These are phyloP conservation scores for Streptopelia turtur DNA, from an alignment of 2,797 vertebrate species.

Conservation along the genomic window DNA sequence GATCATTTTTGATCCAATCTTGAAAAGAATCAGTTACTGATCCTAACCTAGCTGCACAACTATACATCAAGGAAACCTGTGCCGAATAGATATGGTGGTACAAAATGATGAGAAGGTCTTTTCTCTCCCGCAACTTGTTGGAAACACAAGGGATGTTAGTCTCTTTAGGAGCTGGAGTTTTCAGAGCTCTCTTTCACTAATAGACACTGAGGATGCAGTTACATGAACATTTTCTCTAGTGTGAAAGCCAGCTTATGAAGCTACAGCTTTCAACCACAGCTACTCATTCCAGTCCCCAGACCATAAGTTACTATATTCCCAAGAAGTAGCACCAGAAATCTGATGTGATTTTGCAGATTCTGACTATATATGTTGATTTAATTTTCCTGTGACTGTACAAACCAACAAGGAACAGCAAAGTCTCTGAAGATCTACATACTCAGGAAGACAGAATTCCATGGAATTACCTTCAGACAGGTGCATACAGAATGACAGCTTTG, in stretches of 20 bases:
- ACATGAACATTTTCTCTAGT: neutral
- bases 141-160: fast-evolving
- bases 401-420: neutral
- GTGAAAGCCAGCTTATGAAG: neutral
- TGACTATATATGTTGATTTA: neutral
- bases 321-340: neutral
- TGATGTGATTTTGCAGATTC: neutral
- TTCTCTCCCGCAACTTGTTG: neutral
- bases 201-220: neutral
- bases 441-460: neutral
- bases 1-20: neutral
- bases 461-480: neutral
- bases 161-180: neutral
- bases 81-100: neutral
- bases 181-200: neutral
- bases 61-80: neutral
- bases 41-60: neutral
- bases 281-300: neutral
- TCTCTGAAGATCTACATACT: neutral
- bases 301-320: neutral
- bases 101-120: neutral
- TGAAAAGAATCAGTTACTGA: neutral
- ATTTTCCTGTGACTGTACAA: neutral
- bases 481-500: constrained; percentile 36
- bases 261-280: neutral